Percentiles rank a stretch among this genome's conserved stretches.
phyloP scores from a whole-genome alignment of 2,888 invertebrate genomes.

The Amblyteles armatorius region DNA sequence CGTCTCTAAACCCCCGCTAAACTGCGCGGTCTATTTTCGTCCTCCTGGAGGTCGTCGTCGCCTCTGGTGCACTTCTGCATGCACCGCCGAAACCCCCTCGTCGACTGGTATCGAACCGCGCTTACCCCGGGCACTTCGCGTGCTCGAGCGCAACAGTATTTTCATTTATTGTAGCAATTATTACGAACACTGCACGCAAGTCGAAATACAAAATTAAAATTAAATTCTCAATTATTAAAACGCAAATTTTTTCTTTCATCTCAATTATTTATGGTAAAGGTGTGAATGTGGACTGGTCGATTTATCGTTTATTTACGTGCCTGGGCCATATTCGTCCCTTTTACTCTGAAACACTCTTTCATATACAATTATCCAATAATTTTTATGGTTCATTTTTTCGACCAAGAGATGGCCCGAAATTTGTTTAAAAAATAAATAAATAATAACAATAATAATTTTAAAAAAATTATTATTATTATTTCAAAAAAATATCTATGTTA shows the following conservation, averaged over 20 bases:
- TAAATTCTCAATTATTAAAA: too few relatives aligned
- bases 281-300: too few relatives aligned
- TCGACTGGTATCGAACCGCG: conserved; percentile 26
- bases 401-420: not conserved
- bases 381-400: not conserved
- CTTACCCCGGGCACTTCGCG: conserved; percentile 2
- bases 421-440: not conserved
- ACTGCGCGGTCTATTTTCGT: conserved; percentile 56
- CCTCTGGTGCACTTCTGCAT: conserved; percentile 45
- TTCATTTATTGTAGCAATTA: not conserved
- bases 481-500: not conserved
- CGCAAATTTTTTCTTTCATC: too few relatives aligned
- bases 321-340: too few relatives aligned
- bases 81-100: conserved; percentile 35
- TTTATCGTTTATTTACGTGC: too few relatives aligned
- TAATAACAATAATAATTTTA: not conserved
- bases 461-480: not conserved
- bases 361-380: not conserved
- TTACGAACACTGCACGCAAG: not conserved
- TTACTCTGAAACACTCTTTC: not conserved
- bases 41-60: conserved; percentile 54
- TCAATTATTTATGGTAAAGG: too few relatives aligned
- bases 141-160: not conserved
- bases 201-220: not conserved
- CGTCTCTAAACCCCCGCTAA: conserved; percentile 26